Evolutionary conservation across 2,113 vertebrate genomes (phyloP).

Genomic region (Octodon degus): DNA sequence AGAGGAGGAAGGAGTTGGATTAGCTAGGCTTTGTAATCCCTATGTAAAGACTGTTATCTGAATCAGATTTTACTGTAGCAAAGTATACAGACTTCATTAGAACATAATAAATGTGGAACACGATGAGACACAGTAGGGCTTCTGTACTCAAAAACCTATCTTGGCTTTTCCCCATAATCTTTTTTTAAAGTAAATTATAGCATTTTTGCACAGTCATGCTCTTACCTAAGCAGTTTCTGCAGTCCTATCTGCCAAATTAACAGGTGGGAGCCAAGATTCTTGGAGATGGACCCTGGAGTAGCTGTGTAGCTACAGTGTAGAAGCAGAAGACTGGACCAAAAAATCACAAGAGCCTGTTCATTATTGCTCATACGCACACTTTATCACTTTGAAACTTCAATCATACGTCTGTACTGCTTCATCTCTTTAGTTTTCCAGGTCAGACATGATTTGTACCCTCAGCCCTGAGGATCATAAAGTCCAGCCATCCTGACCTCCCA

Average conservation of each 20-base stretch:
- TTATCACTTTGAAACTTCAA: not conserved
- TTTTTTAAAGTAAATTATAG: not conserved
- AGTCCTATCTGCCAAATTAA: not conserved
- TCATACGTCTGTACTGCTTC: not conserved
- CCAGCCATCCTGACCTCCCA: not conserved
- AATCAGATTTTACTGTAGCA: not conserved
- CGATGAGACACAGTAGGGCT: not conserved
- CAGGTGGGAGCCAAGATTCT: not conserved
- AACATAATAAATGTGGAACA: not conserved
- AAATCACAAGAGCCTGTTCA: not conserved
- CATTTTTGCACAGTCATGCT: not conserved
- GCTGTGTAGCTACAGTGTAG: not conserved
- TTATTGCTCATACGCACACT: not conserved
- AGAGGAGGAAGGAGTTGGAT: not conserved
- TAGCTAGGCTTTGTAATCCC: not conserved
- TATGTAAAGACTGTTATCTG: not conserved
- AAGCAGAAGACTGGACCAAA: not conserved
- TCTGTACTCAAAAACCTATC: not conserved
- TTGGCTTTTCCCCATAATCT: constrained; percentile 30
- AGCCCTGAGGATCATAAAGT: not conserved
- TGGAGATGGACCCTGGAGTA: not conserved
- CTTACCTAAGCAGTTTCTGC: not conserved
- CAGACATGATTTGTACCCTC: not conserved
- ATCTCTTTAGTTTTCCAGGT: not conserved
- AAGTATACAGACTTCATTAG: constrained; percentile 18